Evolutionary conservation across 2,888 invertebrate genomes (phyloP), one percentile per base, ranked within the genome.

Genomic region (Caenorhabditis becei): DNA sequence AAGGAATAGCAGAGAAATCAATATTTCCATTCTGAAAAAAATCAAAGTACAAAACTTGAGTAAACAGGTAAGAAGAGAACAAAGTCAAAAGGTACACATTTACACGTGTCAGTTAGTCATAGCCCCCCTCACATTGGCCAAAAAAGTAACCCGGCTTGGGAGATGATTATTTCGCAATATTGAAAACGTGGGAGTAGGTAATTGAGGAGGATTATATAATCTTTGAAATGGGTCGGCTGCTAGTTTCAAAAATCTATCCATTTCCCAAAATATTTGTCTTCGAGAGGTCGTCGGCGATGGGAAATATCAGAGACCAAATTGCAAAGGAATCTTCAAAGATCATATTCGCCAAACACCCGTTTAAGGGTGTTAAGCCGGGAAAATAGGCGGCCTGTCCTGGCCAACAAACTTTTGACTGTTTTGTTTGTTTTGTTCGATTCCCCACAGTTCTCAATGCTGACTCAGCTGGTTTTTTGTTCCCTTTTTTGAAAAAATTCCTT

Each of bases 301-400:
- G n/a, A n/a, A n/a, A 59, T 53, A 70, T 70, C 53, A 53, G 20
- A 4, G 59, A 61, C 70, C 51, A 70, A 49, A 51, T 41, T 41
- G 8, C 2, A 41, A 18, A 61, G 35, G 32, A 51, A 59, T 53
- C 62, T 63, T 71, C 47, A 47, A 62, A 71, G 20, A 56, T 56
- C 28, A 47, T 32, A 53, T 59, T 63, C 44, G 28, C 54, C 28
- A 28, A 54, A 54, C 28, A 54, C 54, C 32, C 32, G 32, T 4
- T 32, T 10, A 10, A 32, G 5, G 10, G 32, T 32, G 32, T 32
- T 32, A 10, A 10, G 32, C 32, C 4, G 32, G 32, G 32, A 32
- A 32, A 32, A 32, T 32, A 32, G 32, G 10, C 32, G 32, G 32
- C n/a, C n/a, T n/a, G n/a, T n/a, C n/a, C n/a, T n/a, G n/a, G n/a